Base-by-base conservation (phyloP, 2,113 vertebrate species). In the Taurulus bubalis region DNA sequence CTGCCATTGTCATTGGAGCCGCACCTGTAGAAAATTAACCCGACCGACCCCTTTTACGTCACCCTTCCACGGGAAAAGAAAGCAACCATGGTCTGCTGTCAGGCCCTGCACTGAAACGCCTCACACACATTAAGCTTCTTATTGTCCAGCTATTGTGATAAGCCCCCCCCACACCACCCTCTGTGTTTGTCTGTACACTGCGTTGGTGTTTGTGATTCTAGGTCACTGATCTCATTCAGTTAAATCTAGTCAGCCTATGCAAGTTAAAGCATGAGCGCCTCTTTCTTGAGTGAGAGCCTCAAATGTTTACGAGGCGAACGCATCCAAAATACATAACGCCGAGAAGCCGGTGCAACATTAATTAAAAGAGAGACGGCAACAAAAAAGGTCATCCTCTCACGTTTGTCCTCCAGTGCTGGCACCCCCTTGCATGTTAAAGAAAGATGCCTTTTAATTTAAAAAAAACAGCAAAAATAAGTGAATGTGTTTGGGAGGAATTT, bases 11-110 rank as follows among this genome's bases (percentile, higher is more conserved):
- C 73, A 84, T 84, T 42, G 69, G 60, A 89, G 75, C 75, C 73
- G 77, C 91, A 88, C 86, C 90, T 92, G 90, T 49, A 68, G 79
- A 80, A 85, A 85, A 84, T 79, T 26, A 88, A 30, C 40, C 74
- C 70, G 7, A 15, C 30, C 9, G 3, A 14, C 67, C 74, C 51
- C 26, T 38, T 76, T 77, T 26, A 77, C 74, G 24, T 66, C 69
- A 63, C 18, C 40, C 28, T 22, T 38, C 34, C 30, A n/a, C 20
- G 7, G 15, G 26, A 73, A 60, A 5, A 49, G 10, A 71, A 26
- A 20, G n/a, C 4, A 74, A 11, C 15, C 24, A n/a, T 2, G 45
- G 2, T 7, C 30, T 0, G 40, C 9, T 30, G 71, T 65, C 58
- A 32, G 12, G 53, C 30, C 2, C 10, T 12, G 6, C 24, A 15